Evolutionary conservation across 2,888 invertebrate species (phyloP), one percentile per base, ranked within the genome.

Genomic region (Nineta flava): DNA sequence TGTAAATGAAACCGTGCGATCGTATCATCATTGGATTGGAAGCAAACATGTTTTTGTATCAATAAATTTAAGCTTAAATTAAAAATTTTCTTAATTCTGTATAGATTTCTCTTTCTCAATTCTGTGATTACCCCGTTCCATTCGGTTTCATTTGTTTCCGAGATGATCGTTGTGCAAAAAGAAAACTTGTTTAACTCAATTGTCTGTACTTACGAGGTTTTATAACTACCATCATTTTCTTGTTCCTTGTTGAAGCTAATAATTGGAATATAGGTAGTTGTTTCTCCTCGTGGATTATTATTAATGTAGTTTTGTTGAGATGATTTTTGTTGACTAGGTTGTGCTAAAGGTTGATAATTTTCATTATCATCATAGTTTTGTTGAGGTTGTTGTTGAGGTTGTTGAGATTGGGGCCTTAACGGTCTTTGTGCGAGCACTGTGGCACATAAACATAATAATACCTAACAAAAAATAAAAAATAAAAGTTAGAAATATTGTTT

Each of bases 221-320:
- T 85, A 65, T 87, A 87, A 61, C 85, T 86, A 59, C 87, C 87
- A 67, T 86, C 87, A 55, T 77, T 80, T 54, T 82, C 83, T 62
- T 87, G 87, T 62, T 86, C 83, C 62, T 87, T 87, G 61, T 86
- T 84, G 65, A 85, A 87, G 56, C 77, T 74, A 53, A 87, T 75
- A 61, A 87, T 87, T 15, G 87, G 87, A 57, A 87, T 83, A 65
- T 70, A 80, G n/a, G 86, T 87, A 53, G 84, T 81, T 15, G 77
- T 75, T 41, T 76, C 76, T 49, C 60, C 68, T 65, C 53, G 49
- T 50, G 55, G 63, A 59, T 68, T 65, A 7, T 26, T 3, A 7
- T 26, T 7, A 26, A 26, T 6, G 7, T 26, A 26, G 7, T 26
- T 26, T 26, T 26, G 26, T 26, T 26, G 26, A 26, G 26, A 64